A percentile compares a stretch with the other conserved stretches of the same genome.
Evolutionary conservation across 1,140 invertebrate species (phyloP).

Genomic region (Hestina assimilis): DNA sequence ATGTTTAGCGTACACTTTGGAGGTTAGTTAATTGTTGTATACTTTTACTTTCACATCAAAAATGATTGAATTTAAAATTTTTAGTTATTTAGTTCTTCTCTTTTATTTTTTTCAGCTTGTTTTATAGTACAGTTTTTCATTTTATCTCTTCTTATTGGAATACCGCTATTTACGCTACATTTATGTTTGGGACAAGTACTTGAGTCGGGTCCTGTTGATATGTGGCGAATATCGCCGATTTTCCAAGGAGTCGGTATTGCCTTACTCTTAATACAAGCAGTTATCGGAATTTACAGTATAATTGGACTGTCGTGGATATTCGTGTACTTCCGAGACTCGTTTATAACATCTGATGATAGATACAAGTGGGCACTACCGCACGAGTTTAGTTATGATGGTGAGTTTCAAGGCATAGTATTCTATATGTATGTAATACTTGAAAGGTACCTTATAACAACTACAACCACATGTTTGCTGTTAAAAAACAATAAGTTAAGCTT

Average conservation of each 20-base stretch:
- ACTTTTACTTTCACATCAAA: neutral
- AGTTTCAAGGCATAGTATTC: conserved; percentile 27
- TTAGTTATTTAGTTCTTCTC: neutral
- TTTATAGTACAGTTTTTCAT: conserved; percentile 94
- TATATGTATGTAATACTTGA: no score
- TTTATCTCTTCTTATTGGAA: conserved; percentile 89
- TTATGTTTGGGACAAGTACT: conserved; percentile 91
- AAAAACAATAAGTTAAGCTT: no score
- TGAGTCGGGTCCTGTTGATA: conserved; percentile 90
- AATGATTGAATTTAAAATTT: no score
- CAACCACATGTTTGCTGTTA: no score
- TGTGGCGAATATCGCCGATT: conserved; percentile 95
- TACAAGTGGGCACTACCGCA: conserved; percentile 91
- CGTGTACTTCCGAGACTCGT: conserved; percentile 92
- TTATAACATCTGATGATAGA: conserved; percentile 87
- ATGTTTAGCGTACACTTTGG: conserved; percentile 93
- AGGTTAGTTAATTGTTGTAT: conserved; percentile 79
- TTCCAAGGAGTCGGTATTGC: conserved; percentile 93
- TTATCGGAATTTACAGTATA: conserved; percentile 92
- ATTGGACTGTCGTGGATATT: conserved; percentile 94
- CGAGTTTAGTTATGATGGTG: conserved; percentile 82
- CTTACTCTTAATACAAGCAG: conserved; percentile 86
- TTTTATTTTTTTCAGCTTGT: conserved; percentile 81
- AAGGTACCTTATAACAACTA: no score
- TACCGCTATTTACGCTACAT: conserved; percentile 91